phyloP scores from a whole-genome alignment of 1,140 invertebrate species.

The Eriocheir sinensis region DNA sequence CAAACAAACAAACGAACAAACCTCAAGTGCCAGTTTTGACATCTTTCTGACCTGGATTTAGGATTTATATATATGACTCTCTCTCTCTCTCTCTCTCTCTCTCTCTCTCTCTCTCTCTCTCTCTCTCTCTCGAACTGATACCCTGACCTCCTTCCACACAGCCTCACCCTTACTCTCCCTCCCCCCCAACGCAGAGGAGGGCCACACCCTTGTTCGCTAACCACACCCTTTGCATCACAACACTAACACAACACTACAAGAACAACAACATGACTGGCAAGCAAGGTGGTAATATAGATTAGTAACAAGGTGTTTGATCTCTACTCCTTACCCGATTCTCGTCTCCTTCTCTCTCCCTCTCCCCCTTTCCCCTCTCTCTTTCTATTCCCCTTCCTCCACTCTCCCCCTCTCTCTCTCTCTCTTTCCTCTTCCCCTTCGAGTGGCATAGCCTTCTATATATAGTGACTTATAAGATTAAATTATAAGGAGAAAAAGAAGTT shows the following conservation, averaged over 20 bases:
- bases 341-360: too few species aligned
- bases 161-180: neutral
- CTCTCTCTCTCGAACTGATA: neutral
- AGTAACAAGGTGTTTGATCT: too few species aligned
- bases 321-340: too few species aligned
- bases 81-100: neutral
- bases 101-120: neutral
- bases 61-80: too few species aligned
- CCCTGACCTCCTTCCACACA: neutral
- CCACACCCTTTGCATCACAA: neutral
- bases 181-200: neutral
- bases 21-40: neutral
- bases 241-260: neutral
- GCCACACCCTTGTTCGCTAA: neutral
- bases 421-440: neutral
- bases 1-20: neutral
- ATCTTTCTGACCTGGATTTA: neutral
- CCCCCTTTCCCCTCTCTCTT: too few species aligned
- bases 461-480: neutral
- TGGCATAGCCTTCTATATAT: too few species aligned
- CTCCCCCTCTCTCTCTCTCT: too few species aligned
- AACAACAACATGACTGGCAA: neutral
- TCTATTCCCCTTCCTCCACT: neutral
- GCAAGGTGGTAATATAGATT: too few species aligned
- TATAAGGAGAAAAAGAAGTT: neutral